Percentiles rank a stretch among this genome's conserved stretches.
Conservation (phyloP, 2,888 invertebrate species). For the Pimpla rufipes region DNA sequence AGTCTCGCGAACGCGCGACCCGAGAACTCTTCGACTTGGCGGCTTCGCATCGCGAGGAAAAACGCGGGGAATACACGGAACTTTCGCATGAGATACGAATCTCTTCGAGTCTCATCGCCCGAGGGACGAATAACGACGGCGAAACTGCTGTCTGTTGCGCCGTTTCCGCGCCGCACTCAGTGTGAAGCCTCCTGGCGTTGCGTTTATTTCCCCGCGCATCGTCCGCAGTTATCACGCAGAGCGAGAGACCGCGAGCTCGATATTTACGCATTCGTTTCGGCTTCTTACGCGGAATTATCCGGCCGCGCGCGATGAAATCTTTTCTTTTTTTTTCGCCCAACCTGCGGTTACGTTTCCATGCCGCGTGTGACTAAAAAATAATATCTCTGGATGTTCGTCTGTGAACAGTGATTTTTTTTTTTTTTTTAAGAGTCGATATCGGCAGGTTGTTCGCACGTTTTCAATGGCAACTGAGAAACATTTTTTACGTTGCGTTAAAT, state of each 20-base stretch:
- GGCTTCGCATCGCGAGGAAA: conserved; percentile 16
- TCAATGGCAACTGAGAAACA: no score
- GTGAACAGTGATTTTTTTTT: not conserved
- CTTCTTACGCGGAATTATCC: conserved; percentile 64
- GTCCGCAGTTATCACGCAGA: conserved; percentile 54
- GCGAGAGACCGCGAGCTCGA: conserved; percentile 42
- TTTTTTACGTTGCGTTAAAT: no score
- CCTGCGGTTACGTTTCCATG: not conserved
- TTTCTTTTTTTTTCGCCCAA: not conserved
- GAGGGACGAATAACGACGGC: conserved; percentile 31
- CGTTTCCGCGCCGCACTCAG: conserved; percentile 43
- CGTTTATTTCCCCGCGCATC: conserved; percentile 40
- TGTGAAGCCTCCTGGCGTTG: conserved; percentile 57
- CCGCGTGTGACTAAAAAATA: conserved; percentile 19
- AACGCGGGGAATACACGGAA: conserved; percentile 24
- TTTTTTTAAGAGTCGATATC: not conserved
- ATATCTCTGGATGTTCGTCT: not conserved
- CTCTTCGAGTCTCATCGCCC: conserved; percentile 9
- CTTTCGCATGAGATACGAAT: conserved; percentile 21
- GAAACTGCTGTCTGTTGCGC: conserved; percentile 24
- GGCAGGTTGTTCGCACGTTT: no score
- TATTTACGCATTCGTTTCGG: conserved; percentile 67
- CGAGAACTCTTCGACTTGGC: conserved; percentile 3
- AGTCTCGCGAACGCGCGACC: not conserved
- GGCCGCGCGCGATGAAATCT: conserved; percentile 31